Base-by-base conservation (phyloP, 2,113 vertebrate genomes). In the Protomyctophum bolini region DNA sequence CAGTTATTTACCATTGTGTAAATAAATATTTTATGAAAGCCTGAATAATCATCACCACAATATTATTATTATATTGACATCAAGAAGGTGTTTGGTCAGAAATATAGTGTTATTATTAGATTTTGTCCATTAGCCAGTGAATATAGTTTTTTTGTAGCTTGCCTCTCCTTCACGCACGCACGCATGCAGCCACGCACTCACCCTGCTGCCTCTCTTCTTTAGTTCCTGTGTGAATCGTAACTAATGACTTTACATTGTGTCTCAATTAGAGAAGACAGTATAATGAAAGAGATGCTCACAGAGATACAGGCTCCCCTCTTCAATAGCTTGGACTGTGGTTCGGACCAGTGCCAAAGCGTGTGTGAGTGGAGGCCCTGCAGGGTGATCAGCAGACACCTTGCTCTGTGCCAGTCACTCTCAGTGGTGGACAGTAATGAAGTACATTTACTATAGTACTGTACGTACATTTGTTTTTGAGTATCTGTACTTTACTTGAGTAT, bases 181-280 rank as follows among this genome's bases (percentile, higher is more conserved):
- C 49, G 10, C 49, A 51, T 6, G 10, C 49, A 51, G 52, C 21
- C 54, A 68, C 57, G 72, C 67, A 68, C 63, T 71, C 14, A 75
- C 28, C 76, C 65, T 70, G 46, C 51, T 6, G 5, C 66, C 47
- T 54, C 66, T 72, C 61, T 77, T 64, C 73, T 70, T 80, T 82
- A 64, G 66, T 70, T 81, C 75, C 63, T 63, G 68, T 75, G 77
- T 72, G 79, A 81, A 71, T 62, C 56, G 56, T 15, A 66, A 66
- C 45, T 85, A 74, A 81, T 74, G 57, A 54, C 71, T 86, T 79
- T 72, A 80, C 73, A 33, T 63, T 66, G 75, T 63, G 14, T 78
- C 79, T 83, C 76, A 76, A 79, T 86, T 83, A 83, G 66, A 61
- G 69, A 63, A 73, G 79, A 77, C 68, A 65, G 59, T 73, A 47